These are phyloP conservation scores for Pachypanchax playfairii DNA, from an alignment of 2,113 vertebrate genomes.

Conservation along the genomic window DNA sequence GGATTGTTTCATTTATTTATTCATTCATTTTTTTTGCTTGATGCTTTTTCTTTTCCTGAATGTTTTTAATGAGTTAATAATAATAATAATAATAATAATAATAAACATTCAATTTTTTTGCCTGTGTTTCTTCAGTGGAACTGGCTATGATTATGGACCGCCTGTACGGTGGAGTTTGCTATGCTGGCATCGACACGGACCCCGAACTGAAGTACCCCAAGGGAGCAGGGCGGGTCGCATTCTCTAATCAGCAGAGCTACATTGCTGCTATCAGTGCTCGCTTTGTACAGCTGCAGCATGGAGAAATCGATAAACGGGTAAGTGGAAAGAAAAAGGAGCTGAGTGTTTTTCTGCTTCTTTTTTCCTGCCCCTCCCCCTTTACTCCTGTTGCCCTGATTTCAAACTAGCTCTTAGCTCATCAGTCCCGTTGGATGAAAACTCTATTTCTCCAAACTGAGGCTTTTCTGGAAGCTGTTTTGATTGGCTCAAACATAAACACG, in stretches of 20 bases:
- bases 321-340: constrained; percentile 66
- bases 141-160: constrained; percentile 99
- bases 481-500: too few species aligned
- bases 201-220: constrained; percentile 99
- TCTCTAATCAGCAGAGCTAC: constrained; percentile 99
- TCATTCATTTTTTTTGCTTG: too few species aligned
- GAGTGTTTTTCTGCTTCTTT: constrained; percentile 24
- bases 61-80: too few species aligned
- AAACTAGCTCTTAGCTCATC: too few species aligned
- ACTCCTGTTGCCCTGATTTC: constrained; percentile 21
- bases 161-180: constrained; percentile 97
- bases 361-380: constrained; percentile 14
- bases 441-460: too few species aligned
- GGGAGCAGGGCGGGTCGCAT: constrained; percentile 96
- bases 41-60: too few species aligned
- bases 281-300: constrained; percentile 99
- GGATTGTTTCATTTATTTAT: too few species aligned
- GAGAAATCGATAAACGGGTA: constrained; percentile 99
- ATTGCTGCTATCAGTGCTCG: constrained; percentile 99
- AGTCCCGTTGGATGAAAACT: too few species aligned
- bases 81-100: too few species aligned
- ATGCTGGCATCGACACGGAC: constrained; percentile 98
- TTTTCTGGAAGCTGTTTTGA: too few species aligned
- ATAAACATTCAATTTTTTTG: too few species aligned
- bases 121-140: constrained; percentile 86